phyloP scores from a whole-genome alignment of 2,888 invertebrate species.

The Scaptomyza flava region DNA sequence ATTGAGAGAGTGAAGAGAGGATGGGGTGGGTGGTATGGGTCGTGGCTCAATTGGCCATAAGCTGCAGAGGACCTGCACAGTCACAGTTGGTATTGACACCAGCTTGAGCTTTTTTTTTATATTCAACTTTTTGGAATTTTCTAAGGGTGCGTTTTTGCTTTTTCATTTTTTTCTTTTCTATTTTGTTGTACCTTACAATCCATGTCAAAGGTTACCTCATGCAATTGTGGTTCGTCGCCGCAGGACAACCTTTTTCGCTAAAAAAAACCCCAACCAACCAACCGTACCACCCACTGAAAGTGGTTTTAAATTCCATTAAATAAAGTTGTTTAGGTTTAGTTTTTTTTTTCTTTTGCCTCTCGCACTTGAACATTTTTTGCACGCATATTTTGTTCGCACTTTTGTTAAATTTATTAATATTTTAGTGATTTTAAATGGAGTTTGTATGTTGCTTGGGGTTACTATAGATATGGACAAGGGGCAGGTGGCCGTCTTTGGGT shows the following conservation, averaged over 20 bases:
- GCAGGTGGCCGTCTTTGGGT: neutral
- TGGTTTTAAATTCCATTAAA: conserved; percentile 84
- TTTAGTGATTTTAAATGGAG: conserved; percentile 80
- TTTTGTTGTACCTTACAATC: conserved; percentile 8
- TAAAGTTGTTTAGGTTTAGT: conserved; percentile 76
- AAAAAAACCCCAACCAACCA: conserved; percentile 37
- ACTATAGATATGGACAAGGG: neutral
- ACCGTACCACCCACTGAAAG: conserved; percentile 56
- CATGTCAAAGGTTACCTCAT: conserved; percentile 77
- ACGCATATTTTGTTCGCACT: conserved; percentile 82
- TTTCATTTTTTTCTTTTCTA: too few species aligned
- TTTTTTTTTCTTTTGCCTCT: neutral
- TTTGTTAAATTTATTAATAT: conserved; percentile 82
- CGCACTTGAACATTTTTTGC: conserved; percentile 67
- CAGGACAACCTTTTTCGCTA: conserved; percentile 38
- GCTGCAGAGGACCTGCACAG: conserved; percentile 70
- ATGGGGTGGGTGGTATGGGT: neutral
- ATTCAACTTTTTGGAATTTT: conserved; percentile 28
- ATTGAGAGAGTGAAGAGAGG: neutral
- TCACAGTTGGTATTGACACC: conserved; percentile 79
- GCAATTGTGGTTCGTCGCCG: conserved; percentile 76
- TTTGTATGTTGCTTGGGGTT: conserved; percentile 65
- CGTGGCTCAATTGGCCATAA: conserved; percentile 75
- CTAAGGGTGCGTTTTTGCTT: conserved; percentile 50
- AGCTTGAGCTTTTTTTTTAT: conserved; percentile 65